Evolutionary conservation across 2,113 vertebrate species (phyloP).

Genomic region (Oryzias woworae): DNA sequence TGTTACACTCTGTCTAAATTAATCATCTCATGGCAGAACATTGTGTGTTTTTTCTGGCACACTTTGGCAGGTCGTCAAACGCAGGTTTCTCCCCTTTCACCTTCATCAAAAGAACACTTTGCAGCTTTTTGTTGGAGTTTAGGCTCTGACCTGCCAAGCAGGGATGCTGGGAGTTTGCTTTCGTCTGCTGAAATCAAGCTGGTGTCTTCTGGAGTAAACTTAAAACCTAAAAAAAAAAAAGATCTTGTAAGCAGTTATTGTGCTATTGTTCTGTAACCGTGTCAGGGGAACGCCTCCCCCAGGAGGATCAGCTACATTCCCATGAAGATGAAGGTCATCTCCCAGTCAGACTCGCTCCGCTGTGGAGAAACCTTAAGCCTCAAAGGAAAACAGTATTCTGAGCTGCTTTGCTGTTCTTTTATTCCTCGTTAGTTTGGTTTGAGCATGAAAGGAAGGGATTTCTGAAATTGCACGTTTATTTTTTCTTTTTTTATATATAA

Average conservation of each 20-base stretch:
- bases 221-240: neutral
- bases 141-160: no score
- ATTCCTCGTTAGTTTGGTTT: neutral
- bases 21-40: no score
- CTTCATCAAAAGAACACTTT: no score
- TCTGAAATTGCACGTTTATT: neutral
- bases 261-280: slow-evolving; percentile 11
- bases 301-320: slow-evolving; percentile 44
- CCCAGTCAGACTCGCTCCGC: slow-evolving; percentile 52
- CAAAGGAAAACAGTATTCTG: slow-evolving; percentile 25
- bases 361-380: slow-evolving; percentile 27
- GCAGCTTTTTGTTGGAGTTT: no score
- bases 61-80: no score
- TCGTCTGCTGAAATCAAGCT: no score
- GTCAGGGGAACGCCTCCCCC: slow-evolving; percentile 22
- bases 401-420: slow-evolving; percentile 21
- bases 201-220: no score
- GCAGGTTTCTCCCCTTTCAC: no score
- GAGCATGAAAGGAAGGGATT: neutral
- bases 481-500: neutral
- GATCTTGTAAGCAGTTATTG: slow-evolving; percentile 25
- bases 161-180: no score
- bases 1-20: no score
- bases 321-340: slow-evolving; percentile 51
- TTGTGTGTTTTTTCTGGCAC: no score